phyloP scores from a whole-genome alignment of 2,888 invertebrate species.

The Stenodera caucasica region DNA sequence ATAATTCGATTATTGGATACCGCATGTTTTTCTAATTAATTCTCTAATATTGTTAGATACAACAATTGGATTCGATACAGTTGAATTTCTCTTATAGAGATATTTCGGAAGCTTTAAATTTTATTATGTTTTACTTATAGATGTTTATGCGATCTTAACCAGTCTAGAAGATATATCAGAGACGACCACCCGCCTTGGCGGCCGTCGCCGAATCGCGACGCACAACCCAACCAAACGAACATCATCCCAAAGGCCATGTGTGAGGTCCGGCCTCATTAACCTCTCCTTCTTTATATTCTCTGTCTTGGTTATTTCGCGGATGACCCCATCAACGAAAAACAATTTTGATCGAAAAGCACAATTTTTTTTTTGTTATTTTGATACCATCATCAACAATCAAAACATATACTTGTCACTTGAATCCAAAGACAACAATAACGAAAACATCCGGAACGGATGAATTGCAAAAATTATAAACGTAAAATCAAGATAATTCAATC shows the following conservation, averaged over 20 bases:
- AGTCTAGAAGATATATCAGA: slow-evolving; percentile 3
- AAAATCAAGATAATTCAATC: background rate
- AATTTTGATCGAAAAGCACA: background rate
- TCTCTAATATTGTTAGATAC: background rate
- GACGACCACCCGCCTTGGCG: slow-evolving; percentile 30
- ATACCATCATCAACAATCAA: background rate
- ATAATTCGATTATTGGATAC: slow-evolving; percentile 46
- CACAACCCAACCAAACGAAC: background rate
- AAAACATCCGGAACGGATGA: background rate
- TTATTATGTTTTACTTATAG: background rate
- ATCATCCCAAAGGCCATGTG: slow-evolving; percentile 28
- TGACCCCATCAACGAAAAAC: background rate
- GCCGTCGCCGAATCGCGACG: slow-evolving; percentile 27
- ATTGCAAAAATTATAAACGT: background rate
- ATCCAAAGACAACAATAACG: background rate
- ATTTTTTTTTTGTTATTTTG: no score
- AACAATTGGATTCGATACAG: background rate
- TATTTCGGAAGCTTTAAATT: background rate
- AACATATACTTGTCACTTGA: background rate
- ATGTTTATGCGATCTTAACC: background rate
- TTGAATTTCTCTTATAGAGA: background rate
- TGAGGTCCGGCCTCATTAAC: slow-evolving; percentile 35
- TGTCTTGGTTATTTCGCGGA: background rate
- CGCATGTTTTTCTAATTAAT: slow-evolving; percentile 48
- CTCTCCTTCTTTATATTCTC: slow-evolving; percentile 15